A percentile compares a stretch with the other conserved stretches of the same genome.
Evolutionary conservation across 1,140 invertebrate genomes (phyloP).

Genomic region (Apis cerana): DNA sequence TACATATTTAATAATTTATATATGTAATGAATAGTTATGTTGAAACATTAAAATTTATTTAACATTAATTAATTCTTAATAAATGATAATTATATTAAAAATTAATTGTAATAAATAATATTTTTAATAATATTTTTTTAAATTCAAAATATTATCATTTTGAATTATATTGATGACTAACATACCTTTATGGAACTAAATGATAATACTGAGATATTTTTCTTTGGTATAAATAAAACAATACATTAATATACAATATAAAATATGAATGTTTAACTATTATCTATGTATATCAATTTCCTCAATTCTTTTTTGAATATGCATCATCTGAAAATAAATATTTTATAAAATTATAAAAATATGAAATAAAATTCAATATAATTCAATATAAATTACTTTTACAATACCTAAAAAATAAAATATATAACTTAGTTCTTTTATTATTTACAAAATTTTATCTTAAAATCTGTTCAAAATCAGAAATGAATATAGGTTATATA

Average conservation of each 20-base stretch:
- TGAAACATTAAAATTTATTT: not conserved
- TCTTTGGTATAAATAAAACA: not conserved
- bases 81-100: not conserved
- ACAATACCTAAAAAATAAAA: not conserved
- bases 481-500: conserved; percentile 30
- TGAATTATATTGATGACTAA: not conserved
- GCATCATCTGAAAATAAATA: conserved; percentile 24
- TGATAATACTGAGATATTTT: not conserved
- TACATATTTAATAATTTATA: not conserved
- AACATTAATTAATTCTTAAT: not conserved
- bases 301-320: not conserved
- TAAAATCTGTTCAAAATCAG: not conserved
- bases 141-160: not conserved
- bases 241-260: not conserved
- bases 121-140: not conserved
- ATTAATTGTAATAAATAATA: not conserved
- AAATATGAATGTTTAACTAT: conserved; percentile 3
- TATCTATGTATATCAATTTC: conserved; percentile 26
- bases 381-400: not conserved
- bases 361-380: not conserved
- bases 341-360: not conserved
- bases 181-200: conserved; percentile 26
- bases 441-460: not conserved
- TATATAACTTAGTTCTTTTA: not conserved
- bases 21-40: not conserved